Percentiles rank a stretch among this genome's conserved stretches.
Evolutionary conservation across 1,140 invertebrate species (phyloP).

Genomic region (Littorina saxatilis): DNA sequence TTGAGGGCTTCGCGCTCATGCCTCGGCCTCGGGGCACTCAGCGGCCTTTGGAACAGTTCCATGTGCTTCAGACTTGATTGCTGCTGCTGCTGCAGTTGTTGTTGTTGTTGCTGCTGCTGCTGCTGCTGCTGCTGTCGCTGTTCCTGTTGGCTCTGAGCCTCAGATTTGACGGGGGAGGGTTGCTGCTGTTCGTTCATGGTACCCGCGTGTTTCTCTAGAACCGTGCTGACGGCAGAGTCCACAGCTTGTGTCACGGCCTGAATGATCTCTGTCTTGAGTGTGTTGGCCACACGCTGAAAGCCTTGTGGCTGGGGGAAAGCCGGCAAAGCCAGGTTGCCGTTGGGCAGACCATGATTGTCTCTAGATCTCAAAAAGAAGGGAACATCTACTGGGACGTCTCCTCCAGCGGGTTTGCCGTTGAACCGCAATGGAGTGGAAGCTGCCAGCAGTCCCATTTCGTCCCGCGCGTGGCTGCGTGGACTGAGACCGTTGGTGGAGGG

Average conservation of each 20-base stretch:
- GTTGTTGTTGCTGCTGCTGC: conserved; percentile 39
- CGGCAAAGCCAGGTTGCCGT: neutral
- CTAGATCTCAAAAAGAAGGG: neutral
- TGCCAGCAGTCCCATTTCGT: conserved; percentile 20
- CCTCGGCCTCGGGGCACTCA: neutral
- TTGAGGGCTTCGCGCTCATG: conserved; percentile 38
- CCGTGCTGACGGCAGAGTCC: conserved; percentile 90
- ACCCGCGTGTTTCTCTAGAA: conserved; percentile 80
- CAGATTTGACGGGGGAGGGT: neutral
- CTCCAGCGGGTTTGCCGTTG: neutral
- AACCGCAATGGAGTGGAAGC: conserved; percentile 31
- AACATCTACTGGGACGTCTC: neutral
- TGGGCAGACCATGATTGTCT: neutral
- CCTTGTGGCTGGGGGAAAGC: conserved; percentile 76
- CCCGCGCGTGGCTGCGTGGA: conserved; percentile 21
- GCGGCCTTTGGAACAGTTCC: neutral
- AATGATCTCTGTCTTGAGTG: conserved; percentile 92
- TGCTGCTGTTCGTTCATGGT: conserved; percentile 71
- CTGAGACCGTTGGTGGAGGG: conserved; percentile 24
- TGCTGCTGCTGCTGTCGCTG: conserved; percentile 36
- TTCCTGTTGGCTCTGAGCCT: neutral
- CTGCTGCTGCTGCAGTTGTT: conserved; percentile 34
- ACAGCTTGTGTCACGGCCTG: conserved; percentile 83
- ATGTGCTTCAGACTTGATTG: neutral
- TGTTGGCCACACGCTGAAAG: conserved; percentile 90